Evolutionary conservation across 1,140 invertebrate species (phyloP).

Genomic region (fruit fly (Drosophila melanogaster)): Release_6_plus_ISO1_MT NC_004354.4:9181001-9181500

Average conservation of each 20-base stretch:
- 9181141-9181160: conserved; percentile 34
- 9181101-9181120: conserved; percentile 38
- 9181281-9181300: conserved; percentile 45
- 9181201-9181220: conserved; percentile 1
- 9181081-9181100: conserved; percentile 39
- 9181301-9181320: conserved; percentile 19
- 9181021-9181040: conserved; percentile 19
- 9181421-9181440: not conserved
- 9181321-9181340: conserved; percentile 10
- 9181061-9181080: conserved; percentile 43
- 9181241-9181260: conserved; percentile 21
- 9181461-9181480: conserved; percentile 50
- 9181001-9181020: conserved; percentile 28
- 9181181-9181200: conserved; percentile 30
- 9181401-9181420: conserved; percentile 4
- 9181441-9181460: conserved; percentile 11
- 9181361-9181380: conserved; percentile 55
- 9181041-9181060: conserved; percentile 40
- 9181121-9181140: conserved; percentile 31
- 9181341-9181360: conserved; percentile 58
- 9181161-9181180: conserved; percentile 53
- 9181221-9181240: not conserved
- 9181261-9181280: conserved; percentile 41
- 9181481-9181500: conserved; percentile 37
- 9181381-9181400: conserved; percentile 25